These are phyloP conservation scores for Pheucticus melanocephalus DNA, from an alignment of 2,113 vertebrate genomes.

Conservation along the genomic window DNA sequence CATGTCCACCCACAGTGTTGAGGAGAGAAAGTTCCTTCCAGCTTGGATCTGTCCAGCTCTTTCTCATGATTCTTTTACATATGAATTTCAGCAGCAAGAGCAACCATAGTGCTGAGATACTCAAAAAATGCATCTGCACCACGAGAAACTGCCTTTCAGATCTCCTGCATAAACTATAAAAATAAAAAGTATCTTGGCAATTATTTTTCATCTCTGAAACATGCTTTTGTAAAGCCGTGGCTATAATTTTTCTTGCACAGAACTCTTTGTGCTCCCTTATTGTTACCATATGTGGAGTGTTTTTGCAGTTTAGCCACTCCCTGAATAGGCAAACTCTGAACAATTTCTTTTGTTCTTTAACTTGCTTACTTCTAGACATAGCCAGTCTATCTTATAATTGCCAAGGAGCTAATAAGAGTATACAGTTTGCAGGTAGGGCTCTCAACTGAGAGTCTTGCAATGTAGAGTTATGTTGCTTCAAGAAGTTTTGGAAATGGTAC, in stretches of 20 bases:
- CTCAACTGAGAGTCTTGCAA: neutral
- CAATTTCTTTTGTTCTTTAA: neutral
- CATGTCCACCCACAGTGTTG: neutral
- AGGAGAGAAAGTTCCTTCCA: neutral
- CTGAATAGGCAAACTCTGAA: neutral
- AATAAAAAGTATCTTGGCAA: neutral
- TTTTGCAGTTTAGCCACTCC: neutral
- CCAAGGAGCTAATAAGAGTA: neutral
- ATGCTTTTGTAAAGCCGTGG: constrained; percentile 15
- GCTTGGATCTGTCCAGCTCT: neutral
- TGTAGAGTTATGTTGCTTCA: neutral
- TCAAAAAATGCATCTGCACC: neutral
- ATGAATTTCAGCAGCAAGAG: neutral
- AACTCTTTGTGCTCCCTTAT: constrained; percentile 42
- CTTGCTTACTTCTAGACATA: neutral
- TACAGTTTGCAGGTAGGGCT: neutral
- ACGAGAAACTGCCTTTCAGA: constrained; percentile 1
- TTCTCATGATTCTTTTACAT: neutral
- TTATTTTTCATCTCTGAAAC: constrained; percentile 36
- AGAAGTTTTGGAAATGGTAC: neutral
- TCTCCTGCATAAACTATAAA: neutral
- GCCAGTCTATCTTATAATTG: neutral
- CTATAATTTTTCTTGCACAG: constrained; percentile 25
- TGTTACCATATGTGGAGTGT: neutral
- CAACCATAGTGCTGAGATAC: neutral